phyloP scores from a whole-genome alignment of 2,113 vertebrate species.

The Ptilorrhoa leucosticta region DNA sequence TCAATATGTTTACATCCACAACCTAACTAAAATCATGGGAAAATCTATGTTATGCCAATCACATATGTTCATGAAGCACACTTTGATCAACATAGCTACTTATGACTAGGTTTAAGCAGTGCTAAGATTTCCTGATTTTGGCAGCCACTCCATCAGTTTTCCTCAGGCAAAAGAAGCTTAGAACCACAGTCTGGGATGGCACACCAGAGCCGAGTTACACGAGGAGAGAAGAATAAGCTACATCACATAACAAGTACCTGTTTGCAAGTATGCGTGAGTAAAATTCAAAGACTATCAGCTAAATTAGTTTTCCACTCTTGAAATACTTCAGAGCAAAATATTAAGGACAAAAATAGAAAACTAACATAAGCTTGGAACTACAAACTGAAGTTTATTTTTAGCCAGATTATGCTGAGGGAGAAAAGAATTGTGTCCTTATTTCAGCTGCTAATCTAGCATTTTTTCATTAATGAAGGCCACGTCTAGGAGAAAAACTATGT shows the following conservation, averaged over 20 bases:
- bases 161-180: neutral
- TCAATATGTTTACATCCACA: neutral
- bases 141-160: neutral
- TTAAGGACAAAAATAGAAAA: slow-evolving; percentile 43
- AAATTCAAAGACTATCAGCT: neutral
- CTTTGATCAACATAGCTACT: neutral
- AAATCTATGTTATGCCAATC: slow-evolving; percentile 1
- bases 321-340: neutral
- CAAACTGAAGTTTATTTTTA: slow-evolving; percentile 25
- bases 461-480: neutral
- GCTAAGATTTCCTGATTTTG: neutral
- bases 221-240: neutral
- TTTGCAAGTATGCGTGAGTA: neutral
- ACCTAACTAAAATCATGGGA: neutral
- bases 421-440: neutral
- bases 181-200: neutral
- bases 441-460: neutral
- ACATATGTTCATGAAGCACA: neutral
- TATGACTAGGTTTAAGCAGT: neutral
- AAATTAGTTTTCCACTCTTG: slow-evolving; percentile 25
- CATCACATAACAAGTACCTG: neutral
- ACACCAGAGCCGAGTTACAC: neutral
- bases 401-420: neutral
- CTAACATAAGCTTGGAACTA: slow-evolving; percentile 28
- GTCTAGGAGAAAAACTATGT: neutral